phyloP scores from a whole-genome alignment of 1,140 invertebrate species.

The Neuroterus valhalla region DNA sequence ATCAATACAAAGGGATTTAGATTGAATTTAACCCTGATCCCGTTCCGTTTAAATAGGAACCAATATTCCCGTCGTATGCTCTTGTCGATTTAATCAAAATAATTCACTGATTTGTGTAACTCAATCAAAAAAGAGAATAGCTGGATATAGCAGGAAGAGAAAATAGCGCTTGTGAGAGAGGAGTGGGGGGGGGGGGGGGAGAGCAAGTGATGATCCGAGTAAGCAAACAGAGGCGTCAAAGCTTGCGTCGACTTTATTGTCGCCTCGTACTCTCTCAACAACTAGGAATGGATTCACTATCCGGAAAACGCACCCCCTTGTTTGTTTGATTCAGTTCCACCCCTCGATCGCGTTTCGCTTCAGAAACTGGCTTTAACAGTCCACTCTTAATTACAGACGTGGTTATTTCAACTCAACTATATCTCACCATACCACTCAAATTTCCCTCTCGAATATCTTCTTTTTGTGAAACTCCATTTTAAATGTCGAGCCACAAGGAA shows the following conservation, averaged over 20 bases:
- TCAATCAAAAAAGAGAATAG: conserved; percentile 21
- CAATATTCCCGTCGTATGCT: background rate
- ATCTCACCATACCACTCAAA: conserved; percentile 6
- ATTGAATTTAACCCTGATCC: no score
- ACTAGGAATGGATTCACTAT: conserved; percentile 52
- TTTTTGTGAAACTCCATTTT: no score
- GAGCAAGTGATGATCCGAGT: conserved; percentile 45
- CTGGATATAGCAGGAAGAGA: background rate
- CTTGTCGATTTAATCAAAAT: conserved; percentile 10
- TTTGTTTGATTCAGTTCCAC: conserved; percentile 44
- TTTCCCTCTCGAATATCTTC: background rate
- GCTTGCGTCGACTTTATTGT: conserved; percentile 48
- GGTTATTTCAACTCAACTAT: conserved; percentile 3
- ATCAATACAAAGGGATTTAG: no score
- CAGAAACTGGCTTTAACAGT: conserved; percentile 20
- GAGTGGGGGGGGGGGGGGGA: background rate
- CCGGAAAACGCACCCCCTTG: conserved; percentile 48
- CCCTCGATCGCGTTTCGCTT: conserved; percentile 33
- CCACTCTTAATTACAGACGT: conserved; percentile 14
- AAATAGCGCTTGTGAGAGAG: background rate
- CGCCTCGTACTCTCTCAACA: conserved; percentile 21
- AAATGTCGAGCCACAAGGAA: no score
- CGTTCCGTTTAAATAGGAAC: background rate
- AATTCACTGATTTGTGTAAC: conserved; percentile 15
- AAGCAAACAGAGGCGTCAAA: conserved; percentile 52